These are phyloP conservation scores for Chalcis sispes DNA, from an alignment of 2,888 invertebrate species.

Conservation along the genomic window DNA sequence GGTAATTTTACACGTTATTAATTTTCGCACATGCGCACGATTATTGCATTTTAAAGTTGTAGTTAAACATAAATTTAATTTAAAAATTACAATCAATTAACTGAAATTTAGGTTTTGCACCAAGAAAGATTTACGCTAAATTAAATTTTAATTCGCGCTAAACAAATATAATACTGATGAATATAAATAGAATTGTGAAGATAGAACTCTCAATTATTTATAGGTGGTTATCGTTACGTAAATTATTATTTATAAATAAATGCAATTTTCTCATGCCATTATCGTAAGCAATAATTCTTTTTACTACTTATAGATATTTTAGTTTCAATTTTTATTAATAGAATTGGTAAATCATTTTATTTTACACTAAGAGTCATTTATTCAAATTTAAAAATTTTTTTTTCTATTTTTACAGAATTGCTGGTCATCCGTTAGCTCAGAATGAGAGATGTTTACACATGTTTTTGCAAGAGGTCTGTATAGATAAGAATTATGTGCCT, in stretches of 20 bases:
- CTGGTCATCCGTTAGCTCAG: constrained; percentile 98
- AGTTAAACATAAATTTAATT: constrained; percentile 32
- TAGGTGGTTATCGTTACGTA: too few species aligned
- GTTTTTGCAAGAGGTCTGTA: constrained; percentile 97
- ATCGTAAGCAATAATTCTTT: too few species aligned
- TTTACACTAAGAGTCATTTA: neutral
- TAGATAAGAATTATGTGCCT: constrained; percentile 99
- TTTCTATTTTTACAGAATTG: constrained; percentile 83
- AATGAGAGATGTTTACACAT: constrained; percentile 99
- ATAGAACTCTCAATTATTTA: too few species aligned
- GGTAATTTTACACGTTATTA: constrained; percentile 13
- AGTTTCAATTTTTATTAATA: neutral
- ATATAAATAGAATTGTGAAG: too few species aligned
- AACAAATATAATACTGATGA: neutral
- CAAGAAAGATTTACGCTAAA: constrained; percentile 25
- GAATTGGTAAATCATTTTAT: neutral
- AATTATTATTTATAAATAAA: too few species aligned
- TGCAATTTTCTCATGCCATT: too few species aligned
- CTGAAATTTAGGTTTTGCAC: constrained; percentile 43
- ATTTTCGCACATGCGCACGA: constrained; percentile 40
- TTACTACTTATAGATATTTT: too few species aligned
- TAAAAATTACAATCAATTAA: constrained; percentile 35
- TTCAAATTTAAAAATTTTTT: neutral
- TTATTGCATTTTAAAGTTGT: constrained; percentile 11
- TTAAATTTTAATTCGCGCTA: constrained; percentile 13